These are phyloP conservation scores for Cinclus mexicanus DNA, from an alignment of 2,113 vertebrate genomes.

Conservation along the genomic window DNA sequence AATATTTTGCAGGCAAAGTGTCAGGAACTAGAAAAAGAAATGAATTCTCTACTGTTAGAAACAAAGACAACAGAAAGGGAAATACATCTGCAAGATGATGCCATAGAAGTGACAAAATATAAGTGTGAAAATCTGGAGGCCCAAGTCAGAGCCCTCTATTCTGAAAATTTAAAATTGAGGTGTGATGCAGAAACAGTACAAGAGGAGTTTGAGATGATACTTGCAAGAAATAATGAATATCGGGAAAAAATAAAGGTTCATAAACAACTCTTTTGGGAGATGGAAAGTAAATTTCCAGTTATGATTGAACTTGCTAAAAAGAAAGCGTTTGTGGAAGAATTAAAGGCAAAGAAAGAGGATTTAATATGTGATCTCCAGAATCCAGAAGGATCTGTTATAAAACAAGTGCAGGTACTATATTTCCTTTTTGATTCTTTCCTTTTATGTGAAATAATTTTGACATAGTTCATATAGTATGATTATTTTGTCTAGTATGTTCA, in stretches of 20 bases:
- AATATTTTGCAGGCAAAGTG: constrained; percentile 71
- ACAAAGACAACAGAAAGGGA: constrained; percentile 68
- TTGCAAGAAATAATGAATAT: constrained; percentile 73
- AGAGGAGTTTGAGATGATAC: constrained; percentile 63
- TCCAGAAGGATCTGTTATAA: constrained; percentile 52
- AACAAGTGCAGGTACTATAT: constrained; percentile 70
- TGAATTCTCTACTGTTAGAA: constrained; percentile 58
- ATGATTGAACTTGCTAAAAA: constrained; percentile 72
- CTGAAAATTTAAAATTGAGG: constrained; percentile 71
- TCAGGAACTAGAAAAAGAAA: constrained; percentile 72
- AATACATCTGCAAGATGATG: constrained; percentile 68
- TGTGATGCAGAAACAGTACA: constrained; percentile 59
- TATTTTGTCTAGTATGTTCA: neutral
- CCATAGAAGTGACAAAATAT: constrained; percentile 54
- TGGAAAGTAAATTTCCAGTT: constrained; percentile 72
- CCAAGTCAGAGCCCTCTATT: constrained; percentile 61
- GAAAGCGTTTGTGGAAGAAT: constrained; percentile 53
- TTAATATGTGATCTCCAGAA: constrained; percentile 64
- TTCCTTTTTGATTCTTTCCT: neutral
- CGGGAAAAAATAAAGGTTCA: constrained; percentile 71
- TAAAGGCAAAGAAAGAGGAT: constrained; percentile 70
- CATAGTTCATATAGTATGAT: neutral
- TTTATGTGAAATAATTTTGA: neutral
- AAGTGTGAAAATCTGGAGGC: constrained; percentile 66
- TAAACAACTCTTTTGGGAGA: constrained; percentile 47